A percentile compares a stretch with the other conserved stretches of the same genome.
Evolutionary conservation across 2,113 vertebrate species (phyloP).

Genomic region (Camelus bactrianus): DNA sequence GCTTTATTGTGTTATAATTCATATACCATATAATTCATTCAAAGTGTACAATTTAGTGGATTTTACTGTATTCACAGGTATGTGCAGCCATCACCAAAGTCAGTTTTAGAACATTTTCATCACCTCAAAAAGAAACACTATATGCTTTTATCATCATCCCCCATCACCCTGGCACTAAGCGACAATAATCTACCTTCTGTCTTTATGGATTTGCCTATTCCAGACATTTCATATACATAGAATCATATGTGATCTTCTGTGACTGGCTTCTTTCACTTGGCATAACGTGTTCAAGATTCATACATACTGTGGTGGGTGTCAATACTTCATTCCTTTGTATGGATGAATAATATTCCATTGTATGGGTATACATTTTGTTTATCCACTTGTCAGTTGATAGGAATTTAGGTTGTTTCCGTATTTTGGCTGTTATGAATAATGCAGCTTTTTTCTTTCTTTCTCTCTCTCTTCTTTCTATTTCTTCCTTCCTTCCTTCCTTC

Average conservation of each 20-base stretch:
- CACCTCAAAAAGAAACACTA: not conserved
- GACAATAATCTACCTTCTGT: not conserved
- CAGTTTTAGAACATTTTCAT: slow-evolving; percentile 25
- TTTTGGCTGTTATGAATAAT: not conserved
- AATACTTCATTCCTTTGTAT: not conserved
- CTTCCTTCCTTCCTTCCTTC: too few relatives aligned
- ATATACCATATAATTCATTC: not conserved
- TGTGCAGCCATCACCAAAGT: not conserved
- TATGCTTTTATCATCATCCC: not conserved
- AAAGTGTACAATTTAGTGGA: not conserved
- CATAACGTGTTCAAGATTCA: not conserved
- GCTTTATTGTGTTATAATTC: slow-evolving; percentile 10
- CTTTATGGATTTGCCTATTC: not conserved
- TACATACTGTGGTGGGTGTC: not conserved
- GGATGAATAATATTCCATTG: not conserved
- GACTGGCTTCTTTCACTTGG: not conserved
- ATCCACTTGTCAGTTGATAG: not conserved
- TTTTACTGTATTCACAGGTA: not conserved
- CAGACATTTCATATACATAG: not conserved
- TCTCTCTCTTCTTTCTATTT: too few relatives aligned
- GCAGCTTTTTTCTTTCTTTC: too few relatives aligned
- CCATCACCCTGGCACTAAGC: not conserved
- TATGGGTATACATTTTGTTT: not conserved
- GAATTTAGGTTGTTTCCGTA: not conserved
- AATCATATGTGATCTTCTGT: not conserved